A percentile compares a stretch with the other conserved stretches of the same genome.
These are phyloP conservation scores for Leptinotarsa undecemlineata DNA, from an alignment of 1,140 invertebrate species.

Conservation along the genomic window DNA sequence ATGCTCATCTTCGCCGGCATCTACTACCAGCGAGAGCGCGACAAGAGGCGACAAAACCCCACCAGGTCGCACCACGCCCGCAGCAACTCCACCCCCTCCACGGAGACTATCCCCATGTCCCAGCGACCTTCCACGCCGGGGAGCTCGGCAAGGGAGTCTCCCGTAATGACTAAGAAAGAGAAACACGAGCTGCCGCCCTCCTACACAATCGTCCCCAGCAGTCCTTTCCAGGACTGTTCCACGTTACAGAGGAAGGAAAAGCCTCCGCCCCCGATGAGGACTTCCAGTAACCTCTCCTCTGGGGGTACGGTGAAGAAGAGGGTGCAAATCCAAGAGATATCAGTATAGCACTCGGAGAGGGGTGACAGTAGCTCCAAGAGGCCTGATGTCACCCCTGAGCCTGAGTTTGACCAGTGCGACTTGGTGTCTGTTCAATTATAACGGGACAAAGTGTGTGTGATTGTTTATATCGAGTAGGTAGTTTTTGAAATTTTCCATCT, in stretches of 20 bases:
- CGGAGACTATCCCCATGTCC: slow-evolving; percentile 57
- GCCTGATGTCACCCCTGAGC: slow-evolving; percentile 45
- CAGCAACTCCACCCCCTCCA: slow-evolving; percentile 44
- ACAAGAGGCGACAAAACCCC: slow-evolving; percentile 52
- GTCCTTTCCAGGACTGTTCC: slow-evolving; percentile 31
- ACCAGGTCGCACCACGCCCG: slow-evolving; percentile 29
- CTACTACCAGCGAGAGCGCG: slow-evolving; percentile 77
- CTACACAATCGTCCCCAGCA: slow-evolving; percentile 52
- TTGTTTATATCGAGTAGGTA: slow-evolving; percentile 15
- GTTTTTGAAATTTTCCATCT: slow-evolving; percentile 6
- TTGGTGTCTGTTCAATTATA: slow-evolving; percentile 54
- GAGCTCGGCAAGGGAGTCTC: slow-evolving; percentile 47
- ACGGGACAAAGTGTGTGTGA: slow-evolving; percentile 33
- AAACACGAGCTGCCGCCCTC: slow-evolving; percentile 57
- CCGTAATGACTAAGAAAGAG: slow-evolving; percentile 41
- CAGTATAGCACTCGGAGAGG: slow-evolving; percentile 60
- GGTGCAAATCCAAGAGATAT: slow-evolving; percentile 69
- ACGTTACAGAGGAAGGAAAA: slow-evolving; percentile 38
- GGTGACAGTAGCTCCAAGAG: slow-evolving; percentile 24
- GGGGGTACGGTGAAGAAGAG: slow-evolving; percentile 64
- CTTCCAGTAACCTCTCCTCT: slow-evolving; percentile 53
- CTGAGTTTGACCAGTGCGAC: slow-evolving; percentile 45
- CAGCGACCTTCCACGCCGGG: slow-evolving; percentile 49
- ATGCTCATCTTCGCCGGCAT: slow-evolving; percentile 86
- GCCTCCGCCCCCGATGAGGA: slow-evolving; percentile 50